Evolutionary conservation across 2,888 invertebrate species (phyloP).

Genomic region (Taenaris catops): DNA sequence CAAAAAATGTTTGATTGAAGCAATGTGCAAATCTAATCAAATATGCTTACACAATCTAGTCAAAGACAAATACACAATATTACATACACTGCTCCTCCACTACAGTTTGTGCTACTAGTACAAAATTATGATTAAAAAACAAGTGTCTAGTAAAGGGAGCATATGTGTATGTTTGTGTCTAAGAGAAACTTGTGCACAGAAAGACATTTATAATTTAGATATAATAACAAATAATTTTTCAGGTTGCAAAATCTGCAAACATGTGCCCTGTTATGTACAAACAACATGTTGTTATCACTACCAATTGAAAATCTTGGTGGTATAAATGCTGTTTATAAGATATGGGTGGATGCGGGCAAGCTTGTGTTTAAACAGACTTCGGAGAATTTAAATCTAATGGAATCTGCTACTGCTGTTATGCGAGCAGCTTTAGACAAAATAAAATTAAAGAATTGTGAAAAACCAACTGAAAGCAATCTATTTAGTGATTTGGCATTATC

Average conservation of each 20-base stretch:
- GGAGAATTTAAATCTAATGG: slow-evolving; percentile 76
- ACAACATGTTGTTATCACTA: slow-evolving; percentile 83
- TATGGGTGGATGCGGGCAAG: slow-evolving; percentile 84
- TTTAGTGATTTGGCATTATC: slow-evolving; percentile 77
- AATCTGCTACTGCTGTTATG: slow-evolving; percentile 87
- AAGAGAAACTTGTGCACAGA: too few species aligned
- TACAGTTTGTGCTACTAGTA: too few species aligned
- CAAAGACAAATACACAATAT: too few species aligned
- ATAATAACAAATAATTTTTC: too few species aligned
- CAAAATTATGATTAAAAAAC: too few species aligned
- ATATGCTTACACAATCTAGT: too few species aligned
- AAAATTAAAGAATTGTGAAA: slow-evolving; percentile 59
- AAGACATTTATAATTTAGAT: too few species aligned
- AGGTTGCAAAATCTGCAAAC: slow-evolving; percentile 79
- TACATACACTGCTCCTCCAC: too few species aligned
- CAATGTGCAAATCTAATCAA: too few species aligned
- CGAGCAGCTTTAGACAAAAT: slow-evolving; percentile 86
- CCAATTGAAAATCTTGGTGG: slow-evolving; percentile 83
- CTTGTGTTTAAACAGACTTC: slow-evolving; percentile 79
- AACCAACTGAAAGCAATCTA: slow-evolving; percentile 46
- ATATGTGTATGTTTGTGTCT: too few species aligned
- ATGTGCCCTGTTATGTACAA: slow-evolving; percentile 84
- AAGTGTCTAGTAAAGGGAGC: too few species aligned
- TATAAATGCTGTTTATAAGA: slow-evolving; percentile 77
- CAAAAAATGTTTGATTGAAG: too few species aligned